phyloP scores from a whole-genome alignment of 23 tunicate genomes.

The Phallusia fumigata region DNA sequence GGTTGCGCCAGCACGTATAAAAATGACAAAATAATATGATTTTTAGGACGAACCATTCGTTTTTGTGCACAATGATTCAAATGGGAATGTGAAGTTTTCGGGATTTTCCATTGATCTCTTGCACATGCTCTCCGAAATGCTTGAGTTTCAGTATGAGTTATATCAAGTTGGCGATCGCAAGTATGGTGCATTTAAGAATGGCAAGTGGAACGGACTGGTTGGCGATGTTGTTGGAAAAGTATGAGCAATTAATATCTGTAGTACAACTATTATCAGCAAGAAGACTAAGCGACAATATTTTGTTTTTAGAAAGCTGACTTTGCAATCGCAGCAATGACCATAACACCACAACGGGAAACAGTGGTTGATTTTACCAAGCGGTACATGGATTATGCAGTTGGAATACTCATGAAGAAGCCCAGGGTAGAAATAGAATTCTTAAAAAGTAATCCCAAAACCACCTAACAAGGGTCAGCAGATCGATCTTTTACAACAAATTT shows the following conservation, averaged over 20 bases:
- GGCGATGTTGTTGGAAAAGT: slow-evolving; percentile 78
- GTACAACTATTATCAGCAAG: background rate
- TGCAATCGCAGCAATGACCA: slow-evolving; percentile 87
- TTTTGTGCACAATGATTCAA: slow-evolving; percentile 28
- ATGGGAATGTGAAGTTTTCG: slow-evolving; percentile 32
- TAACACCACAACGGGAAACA: slow-evolving; percentile 73
- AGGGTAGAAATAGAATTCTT: slow-evolving; percentile 7
- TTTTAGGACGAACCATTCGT: slow-evolving; percentile 67
- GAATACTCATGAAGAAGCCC: slow-evolving; percentile 59
- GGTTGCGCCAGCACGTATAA: no score
- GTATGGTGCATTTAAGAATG: slow-evolving; percentile 56
- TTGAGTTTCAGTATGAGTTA: slow-evolving; percentile 49
- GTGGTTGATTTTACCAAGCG: slow-evolving; percentile 76
- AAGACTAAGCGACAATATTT: background rate
- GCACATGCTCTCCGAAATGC: slow-evolving; percentile 40
- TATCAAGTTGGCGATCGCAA: slow-evolving; percentile 62
- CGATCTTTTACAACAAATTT: no score
- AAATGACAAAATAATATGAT: background rate
- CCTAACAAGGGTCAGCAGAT: no score
- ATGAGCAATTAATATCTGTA: background rate
- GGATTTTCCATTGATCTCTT: slow-evolving; percentile 75
- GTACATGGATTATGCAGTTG: slow-evolving; percentile 86
- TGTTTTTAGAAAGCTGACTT: slow-evolving; percentile 63
- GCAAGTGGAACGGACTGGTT: slow-evolving; percentile 79
- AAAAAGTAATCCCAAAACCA: no score